Conservation (phyloP, 1,140 invertebrate species). For the Neodiprion virginianus region DNA sequence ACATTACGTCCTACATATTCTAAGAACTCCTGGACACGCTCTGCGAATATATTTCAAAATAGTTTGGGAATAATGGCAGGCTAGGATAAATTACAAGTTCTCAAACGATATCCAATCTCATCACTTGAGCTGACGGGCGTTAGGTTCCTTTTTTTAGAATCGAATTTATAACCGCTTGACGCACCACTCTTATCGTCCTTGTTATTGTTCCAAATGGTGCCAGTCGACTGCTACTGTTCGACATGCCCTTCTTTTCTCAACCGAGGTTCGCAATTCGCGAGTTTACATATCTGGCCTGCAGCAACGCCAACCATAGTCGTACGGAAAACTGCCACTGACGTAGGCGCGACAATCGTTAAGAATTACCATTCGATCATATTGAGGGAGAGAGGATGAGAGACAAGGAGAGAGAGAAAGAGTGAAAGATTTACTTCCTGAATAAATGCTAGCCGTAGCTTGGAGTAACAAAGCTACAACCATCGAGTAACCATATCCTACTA, state of each 20-base stretch:
- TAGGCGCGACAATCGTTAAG: background rate
- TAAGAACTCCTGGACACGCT: too few species aligned
- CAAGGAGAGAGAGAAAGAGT: too few species aligned
- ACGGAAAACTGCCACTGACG: background rate
- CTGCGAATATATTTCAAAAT: background rate
- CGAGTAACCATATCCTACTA: too few species aligned
- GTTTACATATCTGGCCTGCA: background rate
- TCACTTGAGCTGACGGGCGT: background rate
- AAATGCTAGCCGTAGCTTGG: too few species aligned
- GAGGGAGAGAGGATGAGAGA: too few species aligned
- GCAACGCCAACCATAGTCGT: background rate
- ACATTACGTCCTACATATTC: background rate
- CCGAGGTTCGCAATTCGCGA: background rate
- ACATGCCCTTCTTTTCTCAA: background rate
- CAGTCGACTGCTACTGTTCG: constrained; percentile 1
- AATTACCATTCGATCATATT: too few species aligned
- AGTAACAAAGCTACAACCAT: too few species aligned
- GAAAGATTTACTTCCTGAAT: too few species aligned
- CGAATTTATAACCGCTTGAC: background rate
- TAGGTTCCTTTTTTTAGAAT: background rate
- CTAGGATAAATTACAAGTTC: background rate
- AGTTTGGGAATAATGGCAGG: background rate
- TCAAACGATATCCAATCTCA: background rate
- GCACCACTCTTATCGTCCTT: background rate
- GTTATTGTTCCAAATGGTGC: background rate